Evolutionary conservation across 2,113 vertebrate genomes (phyloP).

Genomic region (Bos taurus): ARS-UCD2.0 NC_037332.1:84551001-84551500

Average conservation of each 20-base stretch:
- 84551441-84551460: not conserved
- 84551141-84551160: not conserved
- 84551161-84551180: not conserved
- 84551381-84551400: not conserved
- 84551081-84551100: not conserved
- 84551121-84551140: accelerated
- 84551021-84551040: not conserved
- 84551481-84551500: not conserved
- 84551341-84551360: not conserved
- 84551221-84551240: not conserved
- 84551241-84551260: not conserved
- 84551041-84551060: not conserved
- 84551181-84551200: not conserved
- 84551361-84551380: not conserved
- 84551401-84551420: not conserved
- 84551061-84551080: not conserved
- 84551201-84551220: not conserved
- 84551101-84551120: not conserved
- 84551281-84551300: not conserved
- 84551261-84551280: not conserved
- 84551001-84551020: not conserved
- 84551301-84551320: not conserved
- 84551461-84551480: not conserved
- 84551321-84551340: not conserved
- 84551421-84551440: not conserved